Evolutionary conservation across 2,888 invertebrate genomes (phyloP), one percentile per base, ranked within the genome.

Genomic region (Dione vanillae): DNA sequence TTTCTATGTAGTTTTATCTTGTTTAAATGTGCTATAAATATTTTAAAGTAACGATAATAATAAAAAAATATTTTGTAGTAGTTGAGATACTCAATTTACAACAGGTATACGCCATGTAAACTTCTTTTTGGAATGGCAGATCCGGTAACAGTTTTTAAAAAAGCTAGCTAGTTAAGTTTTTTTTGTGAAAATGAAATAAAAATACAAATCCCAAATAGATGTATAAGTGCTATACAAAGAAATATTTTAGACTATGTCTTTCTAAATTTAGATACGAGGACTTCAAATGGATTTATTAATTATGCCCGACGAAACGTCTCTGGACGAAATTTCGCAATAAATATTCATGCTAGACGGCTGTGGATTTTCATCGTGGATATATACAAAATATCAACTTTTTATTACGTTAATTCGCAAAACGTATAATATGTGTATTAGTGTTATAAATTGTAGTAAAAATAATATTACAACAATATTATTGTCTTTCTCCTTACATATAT

Each of bases 291-390:
- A 58, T 65, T 49, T 56, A 67, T 72, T 52, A 72, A 69, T 69
- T 67, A 69, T 67, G 62, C 69, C 54, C 40, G 19, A 56, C 64
- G 52, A 45, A 51, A 66, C 49, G 62, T 65, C 72, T 61, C 62
- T 41, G 47, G 56, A 49, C 47, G 43, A 69, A 64, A 64, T 64
- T 66, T 65, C 43, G 16, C 41, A 56, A 69, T 71, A 65, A 71
- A 71, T 72, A 69, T 72, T 72, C 66, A 72, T 72, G 69, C 51
- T 49, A 66, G 49, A 40, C 27, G 66, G 62, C 56, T 69, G 43
- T 43, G 56, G 62, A 49, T 49, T 69, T 40, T 59, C 40, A 72
- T 54, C 37, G 20, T 19, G 41, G n/a, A 49, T 16, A 67, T 12
- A 11, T 35, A 67, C 19, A 41, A 37, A 61, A n/a, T 45, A 16